These are phyloP conservation scores for Rhea americana DNA, from an alignment of 2,113 vertebrate species.

Conservation along the genomic window DNA sequence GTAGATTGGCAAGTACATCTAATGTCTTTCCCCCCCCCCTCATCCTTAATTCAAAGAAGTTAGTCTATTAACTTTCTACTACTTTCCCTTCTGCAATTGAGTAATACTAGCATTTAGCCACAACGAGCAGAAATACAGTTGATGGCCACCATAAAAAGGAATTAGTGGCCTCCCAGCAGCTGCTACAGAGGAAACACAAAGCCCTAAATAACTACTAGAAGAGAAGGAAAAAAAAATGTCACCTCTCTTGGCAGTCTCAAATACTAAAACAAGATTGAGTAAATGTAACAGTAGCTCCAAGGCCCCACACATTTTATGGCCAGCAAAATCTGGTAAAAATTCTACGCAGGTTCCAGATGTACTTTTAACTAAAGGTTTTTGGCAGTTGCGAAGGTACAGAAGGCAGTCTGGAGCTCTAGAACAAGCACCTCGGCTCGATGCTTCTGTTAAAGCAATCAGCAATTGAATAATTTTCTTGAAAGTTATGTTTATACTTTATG, in stretches of 20 bases:
- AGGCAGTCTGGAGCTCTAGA: constrained; percentile 1
- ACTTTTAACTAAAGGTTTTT: constrained; percentile 7
- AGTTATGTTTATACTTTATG: background rate
- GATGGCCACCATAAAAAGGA: constrained; percentile 3
- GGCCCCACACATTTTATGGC: constrained; percentile 35
- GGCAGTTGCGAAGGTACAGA: background rate
- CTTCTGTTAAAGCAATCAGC: background rate
- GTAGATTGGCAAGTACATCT: background rate
- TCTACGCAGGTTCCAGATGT: background rate
- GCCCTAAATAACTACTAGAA: background rate
- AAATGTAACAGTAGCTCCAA: background rate
- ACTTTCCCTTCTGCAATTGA: background rate
- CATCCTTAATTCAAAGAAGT: background rate
- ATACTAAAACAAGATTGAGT: background rate
- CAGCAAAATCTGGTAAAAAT: constrained; percentile 46
- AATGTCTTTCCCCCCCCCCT: background rate
- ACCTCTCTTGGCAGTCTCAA: constrained; percentile 31
- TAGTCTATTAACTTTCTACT: background rate
- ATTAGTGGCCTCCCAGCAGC: background rate
- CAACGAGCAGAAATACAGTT: background rate
- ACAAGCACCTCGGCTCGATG: background rate
- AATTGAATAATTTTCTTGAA: background rate
- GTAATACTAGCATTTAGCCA: background rate
- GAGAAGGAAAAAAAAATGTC: constrained; percentile 38
- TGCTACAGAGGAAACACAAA: background rate